Conservation (phyloP, 1,140 invertebrate species). For the Bombus soroeensis region DNA sequence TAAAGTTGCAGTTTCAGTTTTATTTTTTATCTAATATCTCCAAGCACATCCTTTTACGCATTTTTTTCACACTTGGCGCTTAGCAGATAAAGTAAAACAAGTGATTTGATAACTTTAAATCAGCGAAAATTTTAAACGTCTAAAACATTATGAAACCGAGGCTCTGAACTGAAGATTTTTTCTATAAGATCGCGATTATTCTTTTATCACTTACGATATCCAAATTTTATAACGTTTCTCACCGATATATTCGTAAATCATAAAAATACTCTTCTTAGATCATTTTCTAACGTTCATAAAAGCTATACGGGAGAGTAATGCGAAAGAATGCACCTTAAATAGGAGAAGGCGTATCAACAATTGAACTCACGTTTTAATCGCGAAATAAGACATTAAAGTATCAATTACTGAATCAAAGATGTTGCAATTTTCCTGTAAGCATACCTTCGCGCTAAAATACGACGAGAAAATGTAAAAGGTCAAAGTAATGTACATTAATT, state of each 20-base stretch:
- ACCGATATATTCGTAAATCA: background rate
- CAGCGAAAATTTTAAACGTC: no score
- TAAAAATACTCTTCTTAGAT: background rate
- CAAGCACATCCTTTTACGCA: background rate
- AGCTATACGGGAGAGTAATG: background rate
- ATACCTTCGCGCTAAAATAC: background rate
- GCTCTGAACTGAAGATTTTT: background rate
- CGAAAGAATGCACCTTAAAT: background rate
- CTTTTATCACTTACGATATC: background rate
- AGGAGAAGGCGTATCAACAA: background rate
- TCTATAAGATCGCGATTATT: background rate
- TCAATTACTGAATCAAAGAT: background rate
- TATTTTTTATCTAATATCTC: background rate
- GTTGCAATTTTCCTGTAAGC: slow-evolving; percentile 1
- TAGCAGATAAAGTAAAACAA: background rate
- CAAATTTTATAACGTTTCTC: background rate
- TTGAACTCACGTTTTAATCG: background rate
- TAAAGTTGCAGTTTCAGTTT: background rate
- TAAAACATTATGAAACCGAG: no score
- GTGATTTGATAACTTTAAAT: no score
- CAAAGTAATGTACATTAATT: background rate
- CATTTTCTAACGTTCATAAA: background rate
- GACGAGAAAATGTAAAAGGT: background rate
- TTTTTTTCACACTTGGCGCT: background rate
- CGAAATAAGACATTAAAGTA: background rate